Evolutionary conservation across 2,797 vertebrate genomes (phyloP), one percentile per base, ranked within the genome.

Genomic region (Nyctibius grandis): DNA sequence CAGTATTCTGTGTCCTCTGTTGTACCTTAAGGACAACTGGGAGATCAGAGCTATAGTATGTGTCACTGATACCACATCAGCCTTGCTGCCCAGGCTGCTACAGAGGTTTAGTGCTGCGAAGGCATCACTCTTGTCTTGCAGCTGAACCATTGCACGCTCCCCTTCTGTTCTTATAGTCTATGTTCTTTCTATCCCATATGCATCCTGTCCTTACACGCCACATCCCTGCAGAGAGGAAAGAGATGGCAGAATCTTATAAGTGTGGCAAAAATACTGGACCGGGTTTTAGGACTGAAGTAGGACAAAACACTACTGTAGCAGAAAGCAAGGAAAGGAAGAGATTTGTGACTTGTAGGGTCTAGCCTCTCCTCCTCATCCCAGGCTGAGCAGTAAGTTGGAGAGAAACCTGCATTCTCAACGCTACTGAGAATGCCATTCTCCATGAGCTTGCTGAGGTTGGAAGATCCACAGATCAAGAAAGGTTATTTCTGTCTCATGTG

Each of bases 91-190:
- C 31, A 17, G 36, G 8, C 33, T 44, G 28, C 28, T 40, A 3
- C 31, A 14, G 45, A n/a, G 10, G 4, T 17, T 61, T 31, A 54
- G 29, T 16, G 45, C 17, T 60, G 10, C 11, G 25, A 72, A 81
- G 34, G 33, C 12, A 23, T 65, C 3, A 1, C 33, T 76, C 65
- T 3, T 20, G 22, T 47, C 26, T 47, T 80, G 18, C 7, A 34
- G 9, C 26, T 40, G 48, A 74, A 50, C 15, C 1, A 1, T 34
- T 34, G 18, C 45, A 36, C 0, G 1, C 8, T 44, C 42, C 10
- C 3, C 34, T 79, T 45, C 38, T 42, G 31, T 51, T 63, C 38
- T 59, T 47, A 15, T 6, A 29, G 31, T 25, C 56, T 26, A 12
- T 0, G 0, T 75, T 70, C 44, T 44, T 74, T 57, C 38, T 34